Evolutionary conservation across 2,797 vertebrate species (phyloP).

Genomic region (Rousettus madagascariensis): DNA sequence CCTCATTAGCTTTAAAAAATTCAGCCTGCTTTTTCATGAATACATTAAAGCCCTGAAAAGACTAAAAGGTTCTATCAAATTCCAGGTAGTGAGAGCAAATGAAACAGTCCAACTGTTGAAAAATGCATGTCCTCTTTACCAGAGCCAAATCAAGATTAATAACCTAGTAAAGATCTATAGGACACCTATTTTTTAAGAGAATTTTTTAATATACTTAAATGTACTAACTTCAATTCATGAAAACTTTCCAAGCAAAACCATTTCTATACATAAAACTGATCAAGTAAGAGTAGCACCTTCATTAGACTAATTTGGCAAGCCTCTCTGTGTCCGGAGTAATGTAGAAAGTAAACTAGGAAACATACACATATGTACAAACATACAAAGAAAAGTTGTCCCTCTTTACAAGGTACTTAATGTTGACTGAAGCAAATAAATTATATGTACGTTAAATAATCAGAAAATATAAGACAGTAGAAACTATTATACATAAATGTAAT

Average conservation of each 20-base stretch:
- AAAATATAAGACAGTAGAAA: background rate
- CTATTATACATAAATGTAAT: background rate
- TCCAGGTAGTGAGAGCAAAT: conserved; percentile 38
- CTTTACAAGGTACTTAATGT: background rate
- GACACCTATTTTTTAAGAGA: background rate
- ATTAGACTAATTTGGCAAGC: background rate
- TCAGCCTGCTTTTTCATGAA: conserved; percentile 75
- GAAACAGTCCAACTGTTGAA: conserved; percentile 49
- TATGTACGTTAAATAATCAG: background rate
- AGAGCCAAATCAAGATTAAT: conserved; percentile 39
- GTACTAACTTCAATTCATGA: background rate
- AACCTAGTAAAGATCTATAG: background rate
- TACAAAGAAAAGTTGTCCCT: background rate
- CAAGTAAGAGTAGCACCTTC: background rate
- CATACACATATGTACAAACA: background rate
- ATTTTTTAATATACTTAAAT: background rate
- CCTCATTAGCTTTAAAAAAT: conserved; percentile 76
- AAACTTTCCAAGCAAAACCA: background rate
- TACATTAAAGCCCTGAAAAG: conserved; percentile 68
- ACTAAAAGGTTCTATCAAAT: conserved; percentile 68
- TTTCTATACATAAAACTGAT: background rate
- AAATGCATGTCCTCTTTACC: background rate
- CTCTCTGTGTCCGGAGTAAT: background rate
- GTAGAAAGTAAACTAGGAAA: background rate
- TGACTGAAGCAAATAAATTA: background rate